These are phyloP conservation scores for Meloe dianella DNA, from an alignment of 2,888 invertebrate genomes.

Conservation along the genomic window DNA sequence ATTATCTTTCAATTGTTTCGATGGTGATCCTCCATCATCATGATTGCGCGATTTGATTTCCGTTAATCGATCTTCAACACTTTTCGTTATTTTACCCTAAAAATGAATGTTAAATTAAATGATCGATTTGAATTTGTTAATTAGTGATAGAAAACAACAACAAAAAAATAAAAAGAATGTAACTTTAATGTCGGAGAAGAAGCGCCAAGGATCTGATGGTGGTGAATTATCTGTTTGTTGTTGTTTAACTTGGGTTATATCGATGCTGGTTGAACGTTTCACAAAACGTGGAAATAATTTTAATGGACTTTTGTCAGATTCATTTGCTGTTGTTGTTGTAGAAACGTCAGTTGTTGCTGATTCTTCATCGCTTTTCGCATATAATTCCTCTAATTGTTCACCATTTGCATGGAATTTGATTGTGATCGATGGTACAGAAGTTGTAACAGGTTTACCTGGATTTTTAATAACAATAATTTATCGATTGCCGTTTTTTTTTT, in stretches of 20 bases:
- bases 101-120: too few relatives aligned
- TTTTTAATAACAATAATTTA: background rate
- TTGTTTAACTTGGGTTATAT: constrained; percentile 55
- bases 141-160: too few relatives aligned
- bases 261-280: constrained; percentile 68
- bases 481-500: background rate
- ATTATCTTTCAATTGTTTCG: constrained; percentile 57
- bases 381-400: constrained; percentile 75
- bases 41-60: constrained; percentile 64
- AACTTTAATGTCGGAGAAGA: constrained; percentile 71
- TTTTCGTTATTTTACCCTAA: constrained; percentile 74
- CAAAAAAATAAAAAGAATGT: background rate
- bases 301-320: constrained; percentile 61
- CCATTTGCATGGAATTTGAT: constrained; percentile 80
- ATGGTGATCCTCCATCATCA: constrained; percentile 52
- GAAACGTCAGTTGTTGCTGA: constrained; percentile 15
- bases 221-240: constrained; percentile 56
- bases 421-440: constrained; percentile 62
- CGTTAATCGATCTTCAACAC: constrained; percentile 77
- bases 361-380: constrained; percentile 64
- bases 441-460: constrained; percentile 57
- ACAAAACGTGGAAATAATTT: constrained; percentile 66
- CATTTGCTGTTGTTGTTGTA: constrained; percentile 30
- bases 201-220: constrained; percentile 73
- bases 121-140: too few relatives aligned